These are phyloP conservation scores for Pseudomyrmex pallidus DNA, from an alignment of 1,140 invertebrate species.

Conservation along the genomic window DNA sequence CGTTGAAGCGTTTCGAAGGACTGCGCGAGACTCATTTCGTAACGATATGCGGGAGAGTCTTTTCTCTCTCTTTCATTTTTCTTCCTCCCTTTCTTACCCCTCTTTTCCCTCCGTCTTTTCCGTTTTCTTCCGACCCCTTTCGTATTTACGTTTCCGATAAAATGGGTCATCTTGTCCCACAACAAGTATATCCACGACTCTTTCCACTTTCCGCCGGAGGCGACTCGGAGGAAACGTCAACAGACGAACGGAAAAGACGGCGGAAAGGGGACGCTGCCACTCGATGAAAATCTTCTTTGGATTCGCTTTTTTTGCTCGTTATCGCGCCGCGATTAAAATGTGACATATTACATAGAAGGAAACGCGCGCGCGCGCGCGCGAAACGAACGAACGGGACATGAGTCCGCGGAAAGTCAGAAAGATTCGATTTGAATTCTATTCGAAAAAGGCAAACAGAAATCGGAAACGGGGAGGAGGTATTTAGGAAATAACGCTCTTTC, in stretches of 20 bases:
- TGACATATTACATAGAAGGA: slow-evolving; percentile 31
- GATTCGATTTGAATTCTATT: slow-evolving; percentile 39
- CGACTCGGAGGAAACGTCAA: slow-evolving; percentile 47
- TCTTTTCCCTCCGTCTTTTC: not conserved
- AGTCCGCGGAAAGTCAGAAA: not conserved
- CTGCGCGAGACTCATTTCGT: slow-evolving; percentile 47
- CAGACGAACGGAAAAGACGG: slow-evolving; percentile 7
- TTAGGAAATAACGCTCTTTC: slow-evolving; percentile 13
- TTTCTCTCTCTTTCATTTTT: not conserved
- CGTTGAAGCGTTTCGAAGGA: slow-evolving; percentile 35
- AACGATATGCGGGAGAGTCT: slow-evolving; percentile 50
- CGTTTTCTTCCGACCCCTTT: not conserved
- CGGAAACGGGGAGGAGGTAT: not conserved
- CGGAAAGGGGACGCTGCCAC: not conserved
- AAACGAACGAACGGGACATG: not conserved
- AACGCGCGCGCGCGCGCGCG: not conserved
- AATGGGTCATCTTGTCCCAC: slow-evolving; percentile 50
- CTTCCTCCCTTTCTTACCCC: not conserved
- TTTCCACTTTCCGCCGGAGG: slow-evolving; percentile 17
- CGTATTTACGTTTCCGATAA: slow-evolving; percentile 52
- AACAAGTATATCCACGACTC: slow-evolving; percentile 26
- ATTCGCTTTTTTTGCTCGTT: slow-evolving; percentile 44
- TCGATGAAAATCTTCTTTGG: slow-evolving; percentile 47
- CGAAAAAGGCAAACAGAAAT: not conserved
- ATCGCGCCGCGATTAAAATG: slow-evolving; percentile 45